These are phyloP conservation scores for Hippoglossus stenolepis DNA, from an alignment of 2,113 vertebrate species.

Conservation along the genomic window DNA sequence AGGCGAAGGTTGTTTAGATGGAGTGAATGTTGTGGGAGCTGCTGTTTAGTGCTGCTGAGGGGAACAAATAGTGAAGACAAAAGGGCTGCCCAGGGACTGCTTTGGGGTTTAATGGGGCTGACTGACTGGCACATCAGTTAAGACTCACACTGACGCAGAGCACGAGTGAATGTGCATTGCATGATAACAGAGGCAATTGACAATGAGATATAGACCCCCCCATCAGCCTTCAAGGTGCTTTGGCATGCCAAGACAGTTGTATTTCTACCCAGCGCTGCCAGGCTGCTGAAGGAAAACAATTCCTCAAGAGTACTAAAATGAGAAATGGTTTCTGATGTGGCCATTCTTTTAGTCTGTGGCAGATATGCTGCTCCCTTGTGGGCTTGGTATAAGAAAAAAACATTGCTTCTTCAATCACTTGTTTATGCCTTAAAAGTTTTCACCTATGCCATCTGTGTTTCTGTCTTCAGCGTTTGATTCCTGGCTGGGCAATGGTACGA, in stretches of 20 bases:
- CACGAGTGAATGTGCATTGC: constrained; percentile 39
- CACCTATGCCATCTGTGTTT: background rate
- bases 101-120: constrained; percentile 67
- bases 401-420: background rate
- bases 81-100: constrained; percentile 68
- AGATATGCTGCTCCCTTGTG: constrained; percentile 29
- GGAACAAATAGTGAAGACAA: constrained; percentile 57
- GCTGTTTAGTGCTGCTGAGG: constrained; percentile 68
- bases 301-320: constrained; percentile 28
- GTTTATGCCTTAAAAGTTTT: constrained; percentile 3
- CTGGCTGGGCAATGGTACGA: background rate
- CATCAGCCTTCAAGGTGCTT: constrained; percentile 52
- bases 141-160: constrained; percentile 54
- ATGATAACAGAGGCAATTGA: constrained; percentile 60
- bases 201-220: constrained; percentile 62
- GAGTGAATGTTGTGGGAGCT: constrained; percentile 65
- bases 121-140: constrained; percentile 68
- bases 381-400: background rate
- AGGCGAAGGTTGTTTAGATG: constrained; percentile 65
- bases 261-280: constrained; percentile 31
- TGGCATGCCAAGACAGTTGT: constrained; percentile 40
- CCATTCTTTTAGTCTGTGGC: constrained; percentile 24
- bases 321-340: constrained; percentile 30
- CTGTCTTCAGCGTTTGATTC: background rate
- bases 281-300: constrained; percentile 27